A percentile compares a stretch with the other conserved stretches of the same genome.
phyloP scores from a whole-genome alignment of 2,888 invertebrate species.

The Dermolepida albohirtum region DNA sequence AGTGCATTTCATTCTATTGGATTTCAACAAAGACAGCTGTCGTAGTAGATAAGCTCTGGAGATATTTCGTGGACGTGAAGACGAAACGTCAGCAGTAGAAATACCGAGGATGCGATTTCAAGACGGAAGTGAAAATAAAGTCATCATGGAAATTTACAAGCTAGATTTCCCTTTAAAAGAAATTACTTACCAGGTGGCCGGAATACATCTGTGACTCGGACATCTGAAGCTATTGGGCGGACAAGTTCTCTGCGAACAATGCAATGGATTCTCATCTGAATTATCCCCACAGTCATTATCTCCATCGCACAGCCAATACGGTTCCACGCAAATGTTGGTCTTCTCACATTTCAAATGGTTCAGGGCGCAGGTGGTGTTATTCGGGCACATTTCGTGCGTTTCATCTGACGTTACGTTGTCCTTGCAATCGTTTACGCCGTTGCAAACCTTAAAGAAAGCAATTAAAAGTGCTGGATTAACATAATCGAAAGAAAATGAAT shows the following conservation, averaged over 20 bases:
- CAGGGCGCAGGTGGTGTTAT: slow-evolving; percentile 88
- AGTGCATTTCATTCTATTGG: too few species aligned
- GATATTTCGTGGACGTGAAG: too few species aligned
- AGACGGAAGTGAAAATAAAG: too few species aligned
- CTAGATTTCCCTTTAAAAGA: too few species aligned
- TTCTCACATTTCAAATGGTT: slow-evolving; percentile 93
- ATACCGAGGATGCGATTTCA: too few species aligned
- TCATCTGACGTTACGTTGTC: slow-evolving; percentile 93
- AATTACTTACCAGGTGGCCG: slow-evolving; percentile 81
- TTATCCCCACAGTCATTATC: slow-evolving; percentile 97
- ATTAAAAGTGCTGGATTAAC: neutral
- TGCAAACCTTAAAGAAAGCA: slow-evolving; percentile 68
- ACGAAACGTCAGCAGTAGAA: too few species aligned
- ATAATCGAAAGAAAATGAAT: slow-evolving; percentile 39
- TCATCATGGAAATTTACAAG: too few species aligned
- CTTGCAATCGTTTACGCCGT: slow-evolving; percentile 94
- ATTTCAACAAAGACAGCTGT: too few species aligned
- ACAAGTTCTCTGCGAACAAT: slow-evolving; percentile 89
- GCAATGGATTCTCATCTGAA: slow-evolving; percentile 90
- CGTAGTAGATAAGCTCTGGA: too few species aligned
- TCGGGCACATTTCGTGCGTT: slow-evolving; percentile 87
- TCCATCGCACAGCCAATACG: slow-evolving; percentile 97
- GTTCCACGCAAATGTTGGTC: slow-evolving; percentile 97
- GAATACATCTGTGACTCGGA: slow-evolving; percentile 93
- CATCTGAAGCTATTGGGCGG: slow-evolving; percentile 93